Conservation (phyloP, 2,113 vertebrate genomes). For the Nansenia antarctica region DNA sequence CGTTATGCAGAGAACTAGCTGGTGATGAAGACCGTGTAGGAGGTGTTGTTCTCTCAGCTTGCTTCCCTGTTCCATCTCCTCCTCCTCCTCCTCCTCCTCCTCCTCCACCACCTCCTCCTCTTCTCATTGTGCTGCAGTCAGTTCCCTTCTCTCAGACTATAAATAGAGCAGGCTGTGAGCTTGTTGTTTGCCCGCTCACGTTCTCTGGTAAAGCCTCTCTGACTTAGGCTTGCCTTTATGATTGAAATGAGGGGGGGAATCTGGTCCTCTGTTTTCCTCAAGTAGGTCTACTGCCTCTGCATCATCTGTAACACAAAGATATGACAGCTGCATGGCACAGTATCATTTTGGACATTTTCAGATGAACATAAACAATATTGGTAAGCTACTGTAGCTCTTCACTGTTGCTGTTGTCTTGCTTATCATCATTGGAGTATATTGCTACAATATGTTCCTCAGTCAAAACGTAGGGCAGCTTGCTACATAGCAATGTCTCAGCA, state of each 20-base stretch:
- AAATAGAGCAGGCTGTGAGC: conserved; percentile 45
- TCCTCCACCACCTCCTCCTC: neutral
- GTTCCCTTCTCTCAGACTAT: conserved; percentile 36
- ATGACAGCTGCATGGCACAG: neutral
- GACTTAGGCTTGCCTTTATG: conserved; percentile 5
- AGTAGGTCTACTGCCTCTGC: neutral
- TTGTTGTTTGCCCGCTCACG: conserved; percentile 8
- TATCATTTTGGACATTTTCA: neutral
- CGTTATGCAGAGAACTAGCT: neutral
- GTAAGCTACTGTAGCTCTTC: no score
- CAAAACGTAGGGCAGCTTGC: no score
- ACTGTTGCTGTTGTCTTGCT: neutral
- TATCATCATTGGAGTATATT: neutral
- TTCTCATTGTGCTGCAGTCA: conserved; percentile 21
- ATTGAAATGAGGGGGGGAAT: neutral
- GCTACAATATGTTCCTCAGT: no score
- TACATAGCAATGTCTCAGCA: no score
- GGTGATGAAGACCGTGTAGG: conserved; percentile 2
- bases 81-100: neutral
- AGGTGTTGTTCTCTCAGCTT: neutral
- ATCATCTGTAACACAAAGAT: neutral
- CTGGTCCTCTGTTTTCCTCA: neutral
- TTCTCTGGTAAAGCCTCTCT: conserved; percentile 18
- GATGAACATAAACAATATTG: no score
- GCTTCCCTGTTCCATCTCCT: neutral